Evolutionary conservation across 2,113 vertebrate genomes (phyloP).

Genomic region (Sapajus apella): DNA sequence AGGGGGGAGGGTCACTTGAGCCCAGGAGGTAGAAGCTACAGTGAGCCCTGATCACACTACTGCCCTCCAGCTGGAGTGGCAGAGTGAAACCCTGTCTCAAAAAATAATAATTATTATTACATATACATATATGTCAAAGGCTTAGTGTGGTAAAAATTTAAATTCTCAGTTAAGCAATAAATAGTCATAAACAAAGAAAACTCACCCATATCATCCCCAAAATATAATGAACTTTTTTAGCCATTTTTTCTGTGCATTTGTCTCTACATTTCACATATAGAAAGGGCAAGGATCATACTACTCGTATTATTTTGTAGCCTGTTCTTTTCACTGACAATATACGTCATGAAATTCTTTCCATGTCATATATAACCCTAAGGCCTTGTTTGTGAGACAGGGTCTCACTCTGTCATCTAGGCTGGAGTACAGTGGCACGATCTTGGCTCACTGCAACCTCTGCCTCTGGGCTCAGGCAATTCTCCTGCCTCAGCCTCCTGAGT

Average conservation of each 20-base stretch:
- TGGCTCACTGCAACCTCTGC: too few relatives aligned
- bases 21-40: too few relatives aligned
- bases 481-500: too few relatives aligned
- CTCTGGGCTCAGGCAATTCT: too few relatives aligned
- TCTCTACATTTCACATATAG: neutral
- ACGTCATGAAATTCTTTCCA: neutral
- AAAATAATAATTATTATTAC: too few relatives aligned
- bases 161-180: neutral
- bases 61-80: too few relatives aligned
- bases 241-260: constrained; percentile 41
- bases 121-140: neutral
- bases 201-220: neutral
- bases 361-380: neutral
- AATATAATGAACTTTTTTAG: neutral
- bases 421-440: too few relatives aligned
- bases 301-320: neutral
- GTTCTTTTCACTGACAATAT: neutral
- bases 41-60: too few relatives aligned
- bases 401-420: too few relatives aligned
- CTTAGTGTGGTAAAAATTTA: neutral
- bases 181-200: constrained; percentile 26
- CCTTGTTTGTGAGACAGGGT: too few relatives aligned
- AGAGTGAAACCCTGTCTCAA: too few relatives aligned
- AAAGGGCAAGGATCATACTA: neutral
- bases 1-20: too few relatives aligned